Evolutionary conservation across 2,888 invertebrate genomes (phyloP).

Genomic region (Allacma fusca): DNA sequence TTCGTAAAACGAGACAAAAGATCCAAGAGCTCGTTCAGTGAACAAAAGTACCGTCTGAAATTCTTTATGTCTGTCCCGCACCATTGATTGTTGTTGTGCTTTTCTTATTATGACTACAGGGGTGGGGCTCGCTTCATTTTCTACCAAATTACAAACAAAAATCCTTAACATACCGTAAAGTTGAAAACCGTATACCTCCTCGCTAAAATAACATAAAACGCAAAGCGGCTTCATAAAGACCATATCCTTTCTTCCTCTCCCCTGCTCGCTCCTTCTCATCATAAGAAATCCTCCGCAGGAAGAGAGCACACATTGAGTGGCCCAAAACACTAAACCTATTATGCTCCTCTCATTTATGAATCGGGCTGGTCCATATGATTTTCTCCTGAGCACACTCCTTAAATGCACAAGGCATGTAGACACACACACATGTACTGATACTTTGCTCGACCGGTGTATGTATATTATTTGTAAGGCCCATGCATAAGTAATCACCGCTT

Average conservation of each 20-base stretch:
- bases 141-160: conserved; percentile 48
- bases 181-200: conserved; percentile 28
- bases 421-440: no score
- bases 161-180: conserved; percentile 43
- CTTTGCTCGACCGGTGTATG: no score
- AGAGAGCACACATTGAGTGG: no score
- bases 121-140: conserved; percentile 46
- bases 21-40: conserved; percentile 32
- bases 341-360: conserved; percentile 27
- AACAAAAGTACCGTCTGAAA: conserved; percentile 46
- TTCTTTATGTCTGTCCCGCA: conserved; percentile 43
- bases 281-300: neutral
- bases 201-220: conserved; percentile 24
- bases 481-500: neutral
- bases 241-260: neutral
- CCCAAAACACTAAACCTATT: conserved; percentile 16
- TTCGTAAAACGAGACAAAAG: conserved; percentile 27
- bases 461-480: no score
- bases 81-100: conserved; percentile 45
- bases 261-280: conserved; percentile 6
- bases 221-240: neutral
- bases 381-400: no score
- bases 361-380: no score
- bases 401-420: no score
- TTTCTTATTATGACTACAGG: conserved; percentile 47